These are phyloP conservation scores for Pemphigus obesinymphae DNA, from an alignment of 1,140 invertebrate genomes.

Conservation along the genomic window DNA sequence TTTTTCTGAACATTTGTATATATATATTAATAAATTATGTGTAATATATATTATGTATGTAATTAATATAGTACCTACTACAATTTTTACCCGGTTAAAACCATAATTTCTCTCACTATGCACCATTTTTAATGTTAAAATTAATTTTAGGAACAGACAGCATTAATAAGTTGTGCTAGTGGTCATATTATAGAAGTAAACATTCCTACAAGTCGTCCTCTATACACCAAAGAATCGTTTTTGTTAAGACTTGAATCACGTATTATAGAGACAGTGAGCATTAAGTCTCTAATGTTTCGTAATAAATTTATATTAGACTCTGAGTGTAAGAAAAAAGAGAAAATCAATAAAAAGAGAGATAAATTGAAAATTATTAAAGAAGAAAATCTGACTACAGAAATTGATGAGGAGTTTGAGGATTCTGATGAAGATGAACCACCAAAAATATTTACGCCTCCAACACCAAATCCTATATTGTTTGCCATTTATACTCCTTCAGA, in stretches of 20 bases:
- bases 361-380: conserved; percentile 55
- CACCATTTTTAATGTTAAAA: no score
- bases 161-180: conserved; percentile 1
- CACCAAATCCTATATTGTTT: conserved; percentile 45
- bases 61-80: no score
- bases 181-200: not conserved
- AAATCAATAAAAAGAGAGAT: conserved; percentile 54
- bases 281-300: conserved; percentile 58
- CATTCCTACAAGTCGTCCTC: not conserved
- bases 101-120: no score
- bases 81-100: no score
- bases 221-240: not conserved
- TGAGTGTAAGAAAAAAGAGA: conserved; percentile 54
- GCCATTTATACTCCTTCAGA: conserved; percentile 45
- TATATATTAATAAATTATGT: no score
- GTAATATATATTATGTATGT: no score
- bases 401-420: conserved; percentile 55
- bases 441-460: not conserved
- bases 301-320: conserved; percentile 51
- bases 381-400: conserved; percentile 57
- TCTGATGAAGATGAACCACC: conserved; percentile 18
- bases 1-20: no score
- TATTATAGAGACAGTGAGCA: conserved; percentile 54
- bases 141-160: conserved; percentile 47
- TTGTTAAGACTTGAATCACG: not conserved